Conservation (phyloP, 2,888 invertebrate genomes). For the Rhagophthalmus giganteus region DNA sequence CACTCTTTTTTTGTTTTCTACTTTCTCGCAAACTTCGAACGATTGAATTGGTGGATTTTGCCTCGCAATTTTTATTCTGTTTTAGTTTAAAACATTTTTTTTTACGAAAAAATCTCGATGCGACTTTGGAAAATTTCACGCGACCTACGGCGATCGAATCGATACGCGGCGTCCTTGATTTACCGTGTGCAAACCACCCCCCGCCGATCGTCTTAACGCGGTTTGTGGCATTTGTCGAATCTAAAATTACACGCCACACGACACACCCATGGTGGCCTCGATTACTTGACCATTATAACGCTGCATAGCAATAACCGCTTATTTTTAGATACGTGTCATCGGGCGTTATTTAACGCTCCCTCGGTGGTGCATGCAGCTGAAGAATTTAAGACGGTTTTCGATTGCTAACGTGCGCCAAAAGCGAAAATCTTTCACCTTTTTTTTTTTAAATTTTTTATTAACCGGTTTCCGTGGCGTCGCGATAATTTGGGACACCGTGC, state of each 20-base stretch:
- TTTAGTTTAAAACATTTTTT: background rate
- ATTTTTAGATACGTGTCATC: slow-evolving; percentile 50
- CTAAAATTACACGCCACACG: slow-evolving; percentile 9
- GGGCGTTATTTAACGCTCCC: slow-evolving; percentile 38
- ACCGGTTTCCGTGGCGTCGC: background rate
- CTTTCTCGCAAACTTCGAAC: too few species aligned
- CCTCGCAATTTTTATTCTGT: slow-evolving; percentile 1
- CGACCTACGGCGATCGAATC: background rate
- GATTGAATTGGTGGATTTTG: slow-evolving; percentile 8
- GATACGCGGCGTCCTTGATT: too few species aligned
- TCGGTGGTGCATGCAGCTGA: background rate
- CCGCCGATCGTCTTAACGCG: too few species aligned
- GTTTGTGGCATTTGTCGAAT: slow-evolving; percentile 1
- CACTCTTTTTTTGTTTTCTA: background rate
- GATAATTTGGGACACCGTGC: background rate
- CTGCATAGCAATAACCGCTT: slow-evolving; percentile 30
- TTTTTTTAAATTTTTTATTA: background rate
- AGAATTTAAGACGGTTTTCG: background rate
- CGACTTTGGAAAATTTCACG: too few species aligned
- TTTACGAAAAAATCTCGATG: too few species aligned
- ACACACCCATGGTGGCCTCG: slow-evolving; percentile 31
- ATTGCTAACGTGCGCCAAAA: background rate
- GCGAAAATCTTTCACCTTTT: background rate
- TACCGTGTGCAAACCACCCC: too few species aligned
- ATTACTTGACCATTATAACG: slow-evolving; percentile 19